Evolutionary conservation across 2,113 vertebrate species (phyloP).

Genomic region (Egretta garzetta): DNA sequence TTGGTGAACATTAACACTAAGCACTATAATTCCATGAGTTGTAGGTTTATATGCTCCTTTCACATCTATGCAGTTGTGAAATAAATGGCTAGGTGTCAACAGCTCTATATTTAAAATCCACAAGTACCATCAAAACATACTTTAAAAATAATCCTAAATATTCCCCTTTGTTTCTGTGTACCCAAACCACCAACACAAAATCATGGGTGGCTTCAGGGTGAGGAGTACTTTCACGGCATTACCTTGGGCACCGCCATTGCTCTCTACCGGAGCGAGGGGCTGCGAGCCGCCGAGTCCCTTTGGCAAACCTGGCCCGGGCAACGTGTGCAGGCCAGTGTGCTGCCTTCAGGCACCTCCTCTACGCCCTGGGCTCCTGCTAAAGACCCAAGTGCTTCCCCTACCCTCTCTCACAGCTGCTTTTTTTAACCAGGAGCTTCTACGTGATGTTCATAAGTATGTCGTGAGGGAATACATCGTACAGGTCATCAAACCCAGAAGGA

Average conservation of each 20-base stretch:
- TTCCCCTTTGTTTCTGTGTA: not conserved
- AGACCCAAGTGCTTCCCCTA: not conserved
- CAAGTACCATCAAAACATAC: not conserved
- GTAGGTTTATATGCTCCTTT: not conserved
- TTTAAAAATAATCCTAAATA: not conserved
- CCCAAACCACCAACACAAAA: not conserved
- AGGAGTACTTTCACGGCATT: not conserved
- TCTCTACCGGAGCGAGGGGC: not conserved
- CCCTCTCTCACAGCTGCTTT: not conserved
- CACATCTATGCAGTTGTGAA: not conserved
- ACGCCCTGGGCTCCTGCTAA: not conserved
- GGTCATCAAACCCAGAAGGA: constrained; percentile 48
- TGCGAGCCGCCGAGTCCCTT: not conserved
- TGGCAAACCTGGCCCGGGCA: not conserved
- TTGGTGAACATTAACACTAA: not conserved
- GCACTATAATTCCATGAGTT: not conserved
- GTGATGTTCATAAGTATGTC: constrained; percentile 56
- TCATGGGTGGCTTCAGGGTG: not conserved
- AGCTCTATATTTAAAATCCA: not conserved
- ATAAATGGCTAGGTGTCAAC: not conserved
- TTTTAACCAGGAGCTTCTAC: constrained; percentile 65
- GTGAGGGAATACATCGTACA: constrained; percentile 67
- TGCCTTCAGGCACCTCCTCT: not conserved
- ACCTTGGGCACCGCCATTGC: not conserved
- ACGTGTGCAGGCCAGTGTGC: rapidly evolving